phyloP scores from a whole-genome alignment of 2,888 invertebrate species.

The Drosophila maculinotata region DNA sequence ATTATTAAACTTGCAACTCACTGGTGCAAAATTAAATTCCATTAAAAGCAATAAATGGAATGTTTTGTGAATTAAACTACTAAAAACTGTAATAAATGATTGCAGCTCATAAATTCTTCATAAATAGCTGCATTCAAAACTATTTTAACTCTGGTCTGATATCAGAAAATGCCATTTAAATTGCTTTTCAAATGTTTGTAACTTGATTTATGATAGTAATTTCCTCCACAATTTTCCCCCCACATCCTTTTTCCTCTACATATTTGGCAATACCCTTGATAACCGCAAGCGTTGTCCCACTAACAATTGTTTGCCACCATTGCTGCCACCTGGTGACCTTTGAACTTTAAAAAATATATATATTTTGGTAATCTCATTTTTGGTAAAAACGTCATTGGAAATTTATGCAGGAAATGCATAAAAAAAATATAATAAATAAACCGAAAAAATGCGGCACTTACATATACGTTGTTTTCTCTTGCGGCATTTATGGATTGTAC shows the following conservation, averaged over 20 bases:
- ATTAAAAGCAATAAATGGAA: neutral
- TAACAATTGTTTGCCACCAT: neutral
- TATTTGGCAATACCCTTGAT: conserved; percentile 17
- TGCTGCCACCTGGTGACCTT: conserved; percentile 17
- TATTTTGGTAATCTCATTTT: conserved; percentile 34
- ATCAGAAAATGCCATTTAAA: conserved; percentile 59
- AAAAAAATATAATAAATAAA: conserved; percentile 21
- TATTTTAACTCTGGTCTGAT: conserved; percentile 21
- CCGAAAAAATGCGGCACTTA: conserved; percentile 23
- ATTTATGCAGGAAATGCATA: conserved; percentile 61
- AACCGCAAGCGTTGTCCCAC: conserved; percentile 10
- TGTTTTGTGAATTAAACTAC: neutral
- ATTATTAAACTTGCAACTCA: neutral
- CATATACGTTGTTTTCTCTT: conserved; percentile 9
- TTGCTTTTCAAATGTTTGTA: conserved; percentile 53
- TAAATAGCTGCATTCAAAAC: too few species aligned
- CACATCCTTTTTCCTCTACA: neutral
- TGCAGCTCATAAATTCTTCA: conserved; percentile 30
- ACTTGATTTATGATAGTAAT: conserved; percentile 65
- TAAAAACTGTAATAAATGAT: conserved; percentile 18
- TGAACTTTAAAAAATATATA: conserved; percentile 30
- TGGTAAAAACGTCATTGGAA: conserved; percentile 27
- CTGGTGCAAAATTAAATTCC: neutral
- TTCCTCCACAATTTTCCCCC: conserved; percentile 36
- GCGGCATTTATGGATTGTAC: conserved; percentile 18